These are phyloP conservation scores for Hirtodrosophila trivittata DNA, from an alignment of 2,888 invertebrate species.

Conservation along the genomic window DNA sequence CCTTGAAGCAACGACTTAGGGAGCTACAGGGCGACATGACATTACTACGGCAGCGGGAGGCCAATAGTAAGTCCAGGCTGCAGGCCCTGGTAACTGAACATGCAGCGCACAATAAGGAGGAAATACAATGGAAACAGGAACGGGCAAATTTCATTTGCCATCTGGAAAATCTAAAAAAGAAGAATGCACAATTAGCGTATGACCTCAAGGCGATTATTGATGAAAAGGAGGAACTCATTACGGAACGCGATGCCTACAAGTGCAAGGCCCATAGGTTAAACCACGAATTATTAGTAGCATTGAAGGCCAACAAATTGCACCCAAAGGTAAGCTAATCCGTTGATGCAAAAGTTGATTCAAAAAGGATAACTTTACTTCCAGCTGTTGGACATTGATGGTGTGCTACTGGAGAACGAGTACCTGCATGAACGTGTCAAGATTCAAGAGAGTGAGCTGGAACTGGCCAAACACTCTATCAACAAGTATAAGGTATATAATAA, in stretches of 20 bases:
- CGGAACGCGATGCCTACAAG: slow-evolving; percentile 92
- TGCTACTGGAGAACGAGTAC: slow-evolving; percentile 93
- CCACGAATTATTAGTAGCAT: slow-evolving; percentile 90
- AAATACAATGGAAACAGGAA: slow-evolving; percentile 82
- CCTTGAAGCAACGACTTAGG: slow-evolving; percentile 88
- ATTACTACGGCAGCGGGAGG: slow-evolving; percentile 85
- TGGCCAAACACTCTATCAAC: slow-evolving; percentile 88
- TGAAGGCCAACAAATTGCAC: slow-evolving; percentile 84
- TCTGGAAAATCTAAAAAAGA: slow-evolving; percentile 82
- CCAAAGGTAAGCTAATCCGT: slow-evolving; percentile 69
- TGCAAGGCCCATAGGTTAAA: slow-evolving; percentile 92
- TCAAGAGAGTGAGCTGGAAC: slow-evolving; percentile 90
- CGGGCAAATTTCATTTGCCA: slow-evolving; percentile 82
- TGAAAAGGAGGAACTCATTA: slow-evolving; percentile 92
- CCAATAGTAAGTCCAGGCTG: slow-evolving; percentile 43
- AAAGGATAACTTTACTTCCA: slow-evolving; percentile 34
- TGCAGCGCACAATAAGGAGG: slow-evolving; percentile 66
- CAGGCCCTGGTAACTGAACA: slow-evolving; percentile 43
- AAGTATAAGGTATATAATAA: slow-evolving; percentile 88
- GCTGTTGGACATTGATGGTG: slow-evolving; percentile 91
- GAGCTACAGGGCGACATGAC: slow-evolving; percentile 89
- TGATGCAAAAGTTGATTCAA: too few relatives aligned
- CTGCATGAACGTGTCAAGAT: slow-evolving; percentile 92
- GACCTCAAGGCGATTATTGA: slow-evolving; percentile 92
- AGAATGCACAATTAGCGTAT: slow-evolving; percentile 89